phyloP scores from a whole-genome alignment of 2,797 vertebrate genomes.

The Odontamblyopus lacepedii region DNA sequence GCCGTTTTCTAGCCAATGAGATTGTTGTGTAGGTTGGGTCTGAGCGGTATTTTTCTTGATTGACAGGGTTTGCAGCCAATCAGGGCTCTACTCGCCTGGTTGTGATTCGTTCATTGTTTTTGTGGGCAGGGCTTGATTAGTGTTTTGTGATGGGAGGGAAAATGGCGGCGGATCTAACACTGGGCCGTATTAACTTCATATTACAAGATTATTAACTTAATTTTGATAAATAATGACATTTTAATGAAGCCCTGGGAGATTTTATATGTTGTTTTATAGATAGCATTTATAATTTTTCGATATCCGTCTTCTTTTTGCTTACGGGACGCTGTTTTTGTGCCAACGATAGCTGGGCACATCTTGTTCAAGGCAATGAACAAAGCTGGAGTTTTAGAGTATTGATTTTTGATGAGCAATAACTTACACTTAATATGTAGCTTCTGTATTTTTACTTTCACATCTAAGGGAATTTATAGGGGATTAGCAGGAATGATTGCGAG shows the following conservation, averaged over 20 bases:
- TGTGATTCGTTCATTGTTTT: slow-evolving; percentile 34
- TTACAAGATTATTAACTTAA: slow-evolving; percentile 22
- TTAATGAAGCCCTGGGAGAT: neutral
- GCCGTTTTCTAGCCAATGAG: slow-evolving; percentile 33
- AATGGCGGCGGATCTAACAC: slow-evolving; percentile 82
- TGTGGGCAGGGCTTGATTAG: slow-evolving; percentile 57
- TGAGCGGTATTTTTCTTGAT: slow-evolving; percentile 4
- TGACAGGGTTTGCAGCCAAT: slow-evolving; percentile 53
- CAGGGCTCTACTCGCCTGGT: neutral
- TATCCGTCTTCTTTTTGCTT: neutral
- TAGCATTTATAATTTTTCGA: neutral
- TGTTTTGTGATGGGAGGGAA: slow-evolving; percentile 85
- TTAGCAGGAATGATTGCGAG: neutral
- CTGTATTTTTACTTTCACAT: neutral
- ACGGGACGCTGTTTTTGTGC: neutral
- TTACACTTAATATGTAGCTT: neutral
- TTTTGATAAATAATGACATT: neutral
- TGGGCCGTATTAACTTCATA: slow-evolving; percentile 63
- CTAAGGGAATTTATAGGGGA: neutral
- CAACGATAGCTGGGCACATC: slow-evolving; percentile 16
- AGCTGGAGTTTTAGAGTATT: slow-evolving; percentile 23
- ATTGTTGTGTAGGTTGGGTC: neutral
- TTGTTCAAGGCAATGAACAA: slow-evolving; percentile 42
- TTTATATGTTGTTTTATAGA: neutral
- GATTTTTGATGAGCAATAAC: neutral